phyloP scores from a whole-genome alignment of 92 coral and sea anemone genomes.

The Palythoa heliodiscus region DNA sequence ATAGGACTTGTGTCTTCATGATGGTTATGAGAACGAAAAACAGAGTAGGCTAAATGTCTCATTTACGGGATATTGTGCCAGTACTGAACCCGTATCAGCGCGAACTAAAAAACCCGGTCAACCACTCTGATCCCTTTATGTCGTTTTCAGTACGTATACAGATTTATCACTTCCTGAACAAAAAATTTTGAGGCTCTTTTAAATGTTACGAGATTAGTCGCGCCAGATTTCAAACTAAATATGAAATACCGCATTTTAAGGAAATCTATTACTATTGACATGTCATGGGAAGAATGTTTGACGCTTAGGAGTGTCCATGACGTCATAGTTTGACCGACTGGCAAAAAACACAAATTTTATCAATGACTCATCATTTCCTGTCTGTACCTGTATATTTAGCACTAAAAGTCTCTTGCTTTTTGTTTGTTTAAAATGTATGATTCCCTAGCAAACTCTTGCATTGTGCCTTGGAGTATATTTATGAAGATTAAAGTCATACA shows the following conservation, averaged over 20 bases:
- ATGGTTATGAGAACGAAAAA: background rate
- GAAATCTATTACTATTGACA: background rate
- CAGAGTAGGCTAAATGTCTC: too few species aligned
- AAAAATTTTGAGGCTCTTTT: background rate
- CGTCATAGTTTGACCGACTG: background rate
- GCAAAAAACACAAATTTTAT: background rate
- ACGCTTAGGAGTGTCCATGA: constrained; percentile 4
- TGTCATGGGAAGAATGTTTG: constrained; percentile 15
- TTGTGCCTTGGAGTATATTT: background rate
- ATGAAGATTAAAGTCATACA: too few species aligned
- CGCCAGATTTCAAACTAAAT: background rate
- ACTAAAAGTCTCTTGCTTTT: background rate
- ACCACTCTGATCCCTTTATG: background rate
- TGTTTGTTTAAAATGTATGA: background rate
- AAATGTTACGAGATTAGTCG: background rate
- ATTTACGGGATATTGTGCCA: too few species aligned
- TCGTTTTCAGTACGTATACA: background rate
- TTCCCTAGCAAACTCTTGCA: background rate
- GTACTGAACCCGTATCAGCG: too few species aligned
- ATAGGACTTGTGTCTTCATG: background rate
- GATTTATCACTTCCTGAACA: background rate
- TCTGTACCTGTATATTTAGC: background rate
- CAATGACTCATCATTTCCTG: background rate
- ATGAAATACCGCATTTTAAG: background rate
- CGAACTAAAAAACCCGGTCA: background rate